Conservation (phyloP, 2,888 invertebrate species). For the Tiphia femorata region DNA sequence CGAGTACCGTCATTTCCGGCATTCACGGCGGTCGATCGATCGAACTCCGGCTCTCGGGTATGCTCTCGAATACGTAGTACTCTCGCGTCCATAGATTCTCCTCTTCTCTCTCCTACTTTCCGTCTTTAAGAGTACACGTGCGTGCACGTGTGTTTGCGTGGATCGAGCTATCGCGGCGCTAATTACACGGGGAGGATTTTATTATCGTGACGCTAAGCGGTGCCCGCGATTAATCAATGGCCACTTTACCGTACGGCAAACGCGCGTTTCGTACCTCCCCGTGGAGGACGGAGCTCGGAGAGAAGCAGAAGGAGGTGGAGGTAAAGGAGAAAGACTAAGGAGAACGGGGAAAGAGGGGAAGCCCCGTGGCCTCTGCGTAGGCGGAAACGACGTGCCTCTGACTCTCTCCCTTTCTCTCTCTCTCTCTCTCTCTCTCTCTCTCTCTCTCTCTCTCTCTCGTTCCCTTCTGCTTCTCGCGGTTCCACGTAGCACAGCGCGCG, state of each 20-base stretch:
- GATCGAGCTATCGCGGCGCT: slow-evolving; percentile 10
- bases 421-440: no score
- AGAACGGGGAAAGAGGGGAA: no score
- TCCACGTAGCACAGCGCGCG: slow-evolving; percentile 2
- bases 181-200: slow-evolving; percentile 24
- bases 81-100: no score
- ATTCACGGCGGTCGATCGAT: slow-evolving; percentile 15
- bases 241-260: slow-evolving; percentile 13
- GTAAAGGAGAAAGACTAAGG: neutral
- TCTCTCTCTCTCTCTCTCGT: no score
- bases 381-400: neutral
- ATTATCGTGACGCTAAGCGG: slow-evolving; percentile 17
- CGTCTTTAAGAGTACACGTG: no score
- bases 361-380: neutral
- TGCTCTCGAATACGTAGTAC: no score
- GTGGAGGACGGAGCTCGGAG: neutral
- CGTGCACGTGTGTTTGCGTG: no score
- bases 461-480: no score
- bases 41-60: slow-evolving; percentile 10
- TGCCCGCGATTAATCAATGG: slow-evolving; percentile 23
- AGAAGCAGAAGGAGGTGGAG: neutral
- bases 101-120: no score
- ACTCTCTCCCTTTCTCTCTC: neutral
- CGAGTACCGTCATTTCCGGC: slow-evolving; percentile 27
- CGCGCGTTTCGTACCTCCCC: slow-evolving; percentile 16